These are phyloP conservation scores for Creontiades dilutus DNA, from an alignment of 2,888 invertebrate genomes.

Conservation along the genomic window DNA sequence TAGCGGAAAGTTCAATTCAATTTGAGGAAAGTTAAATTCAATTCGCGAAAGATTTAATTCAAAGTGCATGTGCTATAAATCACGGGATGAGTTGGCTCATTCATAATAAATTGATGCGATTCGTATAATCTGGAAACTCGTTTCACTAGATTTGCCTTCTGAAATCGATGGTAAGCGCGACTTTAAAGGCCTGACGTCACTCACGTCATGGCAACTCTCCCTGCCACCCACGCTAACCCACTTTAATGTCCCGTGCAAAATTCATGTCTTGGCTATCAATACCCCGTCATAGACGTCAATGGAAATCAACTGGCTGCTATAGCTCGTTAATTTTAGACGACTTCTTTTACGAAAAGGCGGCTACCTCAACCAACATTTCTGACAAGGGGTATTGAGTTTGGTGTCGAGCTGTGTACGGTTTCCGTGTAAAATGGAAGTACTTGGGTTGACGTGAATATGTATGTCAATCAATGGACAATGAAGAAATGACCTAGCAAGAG, in stretches of 20 bases:
- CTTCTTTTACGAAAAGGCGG: background rate
- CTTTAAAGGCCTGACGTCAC: conserved; percentile 10
- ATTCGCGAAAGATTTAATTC: too few species aligned
- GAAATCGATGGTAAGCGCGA: conserved; percentile 36
- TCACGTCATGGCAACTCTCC: conserved; percentile 51
- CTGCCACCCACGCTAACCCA: conserved; percentile 35
- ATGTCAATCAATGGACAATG: too few species aligned
- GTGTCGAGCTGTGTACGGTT: too few species aligned
- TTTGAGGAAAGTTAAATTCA: too few species aligned
- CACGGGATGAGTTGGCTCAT: too few species aligned
- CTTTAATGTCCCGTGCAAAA: conserved; percentile 33
- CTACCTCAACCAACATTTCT: background rate
- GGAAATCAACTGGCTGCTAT: background rate
- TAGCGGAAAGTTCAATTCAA: too few species aligned
- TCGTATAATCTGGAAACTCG: background rate
- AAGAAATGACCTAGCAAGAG: too few species aligned
- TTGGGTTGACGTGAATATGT: too few species aligned
- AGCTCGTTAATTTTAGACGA: conserved; percentile 5
- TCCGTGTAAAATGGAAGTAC: too few species aligned
- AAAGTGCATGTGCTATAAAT: too few species aligned
- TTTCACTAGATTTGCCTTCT: background rate
- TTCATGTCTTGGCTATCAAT: conserved; percentile 25
- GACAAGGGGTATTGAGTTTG: too few species aligned
- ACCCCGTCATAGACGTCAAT: conserved; percentile 28
- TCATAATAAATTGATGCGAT: background rate